A percentile compares a stretch with the other conserved stretches of the same genome.
Evolutionary conservation across 2,113 vertebrate genomes (phyloP).

Genomic region (Actenoides hombroni): DNA sequence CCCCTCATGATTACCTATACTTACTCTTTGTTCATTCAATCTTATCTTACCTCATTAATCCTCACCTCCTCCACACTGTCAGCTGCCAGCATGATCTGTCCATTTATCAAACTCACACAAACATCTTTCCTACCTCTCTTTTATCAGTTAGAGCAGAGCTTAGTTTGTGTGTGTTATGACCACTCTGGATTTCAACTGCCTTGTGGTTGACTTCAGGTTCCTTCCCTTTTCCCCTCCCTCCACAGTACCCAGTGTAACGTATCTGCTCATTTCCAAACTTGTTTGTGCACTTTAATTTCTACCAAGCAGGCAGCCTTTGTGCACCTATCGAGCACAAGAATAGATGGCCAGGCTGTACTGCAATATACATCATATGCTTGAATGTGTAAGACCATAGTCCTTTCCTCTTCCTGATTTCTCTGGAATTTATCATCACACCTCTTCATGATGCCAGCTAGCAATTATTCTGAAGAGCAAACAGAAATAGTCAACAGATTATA

Average conservation of each 20-base stretch:
- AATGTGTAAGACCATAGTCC: not conserved
- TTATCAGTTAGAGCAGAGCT: not conserved
- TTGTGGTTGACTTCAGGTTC: not conserved
- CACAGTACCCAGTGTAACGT: not conserved
- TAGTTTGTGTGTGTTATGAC: rapidly evolving
- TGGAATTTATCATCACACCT: not conserved
- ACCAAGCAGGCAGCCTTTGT: not conserved
- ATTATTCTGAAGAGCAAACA: constrained; percentile 13
- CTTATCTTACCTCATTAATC: not conserved
- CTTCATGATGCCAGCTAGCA: not conserved
- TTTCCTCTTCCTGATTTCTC: not conserved
- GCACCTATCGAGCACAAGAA: rapidly evolving
- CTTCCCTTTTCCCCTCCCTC: not conserved
- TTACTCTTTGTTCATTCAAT: not conserved
- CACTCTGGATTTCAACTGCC: not conserved
- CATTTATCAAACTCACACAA: not conserved
- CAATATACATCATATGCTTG: rapidly evolving
- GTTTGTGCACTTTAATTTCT: not conserved
- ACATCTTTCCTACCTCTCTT: not conserved
- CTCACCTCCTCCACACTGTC: not conserved
- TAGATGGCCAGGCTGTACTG: not conserved
- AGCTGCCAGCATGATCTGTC: not conserved
- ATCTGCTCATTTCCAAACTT: not conserved
- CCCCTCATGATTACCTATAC: not conserved
- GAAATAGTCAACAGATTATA: not conserved